phyloP scores from a whole-genome alignment of 2,888 invertebrate species.

The Sepioteuthis lessoniana region DNA sequence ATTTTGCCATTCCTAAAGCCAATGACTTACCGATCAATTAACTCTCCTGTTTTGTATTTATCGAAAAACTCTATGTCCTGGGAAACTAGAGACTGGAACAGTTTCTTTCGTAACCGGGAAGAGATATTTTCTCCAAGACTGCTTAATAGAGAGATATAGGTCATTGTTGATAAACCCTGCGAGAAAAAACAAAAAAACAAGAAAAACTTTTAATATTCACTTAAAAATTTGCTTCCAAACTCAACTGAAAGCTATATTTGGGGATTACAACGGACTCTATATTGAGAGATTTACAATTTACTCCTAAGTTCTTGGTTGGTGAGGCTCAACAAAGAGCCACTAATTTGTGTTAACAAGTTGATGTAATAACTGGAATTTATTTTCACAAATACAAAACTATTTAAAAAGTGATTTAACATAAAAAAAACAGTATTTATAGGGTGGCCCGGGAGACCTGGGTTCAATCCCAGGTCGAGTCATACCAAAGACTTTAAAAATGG shows the following conservation, averaged over 20 bases:
- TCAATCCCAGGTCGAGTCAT: no score
- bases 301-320: no score
- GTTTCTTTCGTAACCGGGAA: constrained; percentile 84
- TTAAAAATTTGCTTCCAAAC: not conserved
- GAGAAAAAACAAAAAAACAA: constrained; percentile 63
- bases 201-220: not conserved
- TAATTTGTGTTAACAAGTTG: no score
- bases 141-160: constrained; percentile 90
- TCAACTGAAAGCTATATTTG: not conserved
- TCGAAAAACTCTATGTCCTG: constrained; percentile 95
- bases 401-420: no score
- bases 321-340: no score
- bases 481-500: no score
- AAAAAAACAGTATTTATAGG: no score
- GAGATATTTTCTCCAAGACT: constrained; percentile 92
- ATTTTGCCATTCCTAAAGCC: not conserved
- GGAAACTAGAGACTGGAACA: constrained; percentile 87
- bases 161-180: constrained; percentile 89
- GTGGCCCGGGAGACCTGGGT: no score
- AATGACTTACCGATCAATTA: constrained; percentile 84
- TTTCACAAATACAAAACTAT: no score
- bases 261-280: no score
- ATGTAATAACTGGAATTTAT: no score
- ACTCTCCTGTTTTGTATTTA: constrained; percentile 90
- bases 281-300: no score